Base-by-base conservation (phyloP, 2,113 vertebrate species). In the Carollia perspicillata region DNA sequence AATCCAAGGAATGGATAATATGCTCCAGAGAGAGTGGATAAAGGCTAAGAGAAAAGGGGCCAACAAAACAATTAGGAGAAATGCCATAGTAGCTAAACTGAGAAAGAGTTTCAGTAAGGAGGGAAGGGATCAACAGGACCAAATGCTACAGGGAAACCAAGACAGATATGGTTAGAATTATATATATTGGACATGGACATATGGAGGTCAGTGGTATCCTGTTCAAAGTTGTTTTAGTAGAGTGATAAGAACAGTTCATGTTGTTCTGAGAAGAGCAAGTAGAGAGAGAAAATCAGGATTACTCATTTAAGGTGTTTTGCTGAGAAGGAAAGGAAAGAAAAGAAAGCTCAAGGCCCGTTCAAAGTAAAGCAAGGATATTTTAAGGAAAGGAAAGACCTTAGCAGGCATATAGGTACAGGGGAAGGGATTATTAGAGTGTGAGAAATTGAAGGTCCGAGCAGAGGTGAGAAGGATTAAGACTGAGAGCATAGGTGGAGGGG, bases 301-400 rank as follows among this genome's bases (percentile, higher is more conserved):
- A 72, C 18, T 80, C 26, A 6, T 84, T 68, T 72, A 58, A 92
- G 53, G 37, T 60, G 84, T 51, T 84, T 95, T 95, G 30, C 63
- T 84, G 63, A 72, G 87, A 83, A 77, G 68, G 37, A 75, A 49
- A 40, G 66, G 66, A 77, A 65, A 93, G 58, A 72, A 65, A 91
- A 91, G 13, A 37, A 89, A 94, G 20, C 30, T 84, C 51, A 63
- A 79, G 88, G 53, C 7, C 40, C 79, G 37, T 72, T 35, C 20
- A 35, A 95, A 79, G 23, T 30, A 60, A 89, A 66, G 35, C 37
- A 90, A 91, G 35, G 35, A 42, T 84, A 77, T 95, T 84, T 88
- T 71, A 84, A 84, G 13, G 40, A 49, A 83, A 77, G 44, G 8
- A 75, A 81, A 90, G 23, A 40, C 11, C 13, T 66, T 20, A 55